Evolutionary conservation across 2,888 invertebrate genomes (phyloP).

Genomic region (Diploptera punctata): DNA sequence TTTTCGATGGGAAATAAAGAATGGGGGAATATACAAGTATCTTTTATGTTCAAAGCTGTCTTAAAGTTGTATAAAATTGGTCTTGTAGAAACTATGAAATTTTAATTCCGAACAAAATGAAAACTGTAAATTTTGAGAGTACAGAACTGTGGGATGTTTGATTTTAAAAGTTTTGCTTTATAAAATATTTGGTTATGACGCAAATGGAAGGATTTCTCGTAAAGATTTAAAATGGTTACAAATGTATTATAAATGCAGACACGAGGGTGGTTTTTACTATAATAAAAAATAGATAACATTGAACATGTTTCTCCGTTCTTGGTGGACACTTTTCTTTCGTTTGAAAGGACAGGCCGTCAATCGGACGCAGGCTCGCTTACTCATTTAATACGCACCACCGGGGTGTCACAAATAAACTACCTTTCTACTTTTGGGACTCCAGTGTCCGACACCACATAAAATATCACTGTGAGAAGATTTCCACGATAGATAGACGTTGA

Average conservation of each 20-base stretch:
- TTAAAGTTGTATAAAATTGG: no score
- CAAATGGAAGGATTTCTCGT: no score
- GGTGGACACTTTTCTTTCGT: constrained; percentile 13
- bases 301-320: constrained; percentile 1
- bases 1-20: no score
- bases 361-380: background rate
- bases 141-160: no score
- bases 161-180: no score
- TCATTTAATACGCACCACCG: constrained; percentile 5
- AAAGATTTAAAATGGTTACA: background rate
- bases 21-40: no score
- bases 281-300: background rate
- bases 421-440: background rate
- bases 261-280: background rate
- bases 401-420: background rate
- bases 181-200: no score
- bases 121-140: no score
- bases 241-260: background rate
- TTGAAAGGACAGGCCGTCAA: constrained; percentile 10
- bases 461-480: constrained; percentile 17
- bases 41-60: no score
- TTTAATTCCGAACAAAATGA: no score
- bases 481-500: constrained; percentile 8
- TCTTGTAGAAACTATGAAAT: no score
- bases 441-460: constrained; percentile 3